phyloP scores from a whole-genome alignment of 2,797 vertebrate species.

The Notoglanidium macrostoma region DNA sequence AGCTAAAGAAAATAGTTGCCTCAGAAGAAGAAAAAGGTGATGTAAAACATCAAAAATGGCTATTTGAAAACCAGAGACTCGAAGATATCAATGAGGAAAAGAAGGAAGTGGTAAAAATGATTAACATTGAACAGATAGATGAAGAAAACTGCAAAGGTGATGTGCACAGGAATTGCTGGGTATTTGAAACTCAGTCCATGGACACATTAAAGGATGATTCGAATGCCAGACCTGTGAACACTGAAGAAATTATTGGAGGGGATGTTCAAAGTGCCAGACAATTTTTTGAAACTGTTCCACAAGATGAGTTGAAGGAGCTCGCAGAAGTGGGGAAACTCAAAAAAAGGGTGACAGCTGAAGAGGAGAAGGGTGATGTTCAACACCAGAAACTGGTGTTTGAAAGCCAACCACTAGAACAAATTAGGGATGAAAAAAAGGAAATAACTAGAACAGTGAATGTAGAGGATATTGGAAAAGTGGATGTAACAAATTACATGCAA shows the following conservation, averaged over 20 bases:
- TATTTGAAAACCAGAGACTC: constrained; percentile 88
- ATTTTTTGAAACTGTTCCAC: constrained; percentile 86
- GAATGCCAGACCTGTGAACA: constrained; percentile 66
- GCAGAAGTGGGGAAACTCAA: constrained; percentile 84
- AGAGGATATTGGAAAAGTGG: constrained; percentile 86
- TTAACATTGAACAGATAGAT: constrained; percentile 80
- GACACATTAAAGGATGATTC: constrained; percentile 83
- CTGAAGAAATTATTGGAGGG: constrained; percentile 83
- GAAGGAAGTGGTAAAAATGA: constrained; percentile 79
- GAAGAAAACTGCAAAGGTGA: constrained; percentile 80
- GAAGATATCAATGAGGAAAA: constrained; percentile 86
- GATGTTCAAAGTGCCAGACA: constrained; percentile 84
- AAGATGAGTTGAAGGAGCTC: constrained; percentile 82
- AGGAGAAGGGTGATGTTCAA: constrained; percentile 87
- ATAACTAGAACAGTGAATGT: constrained; percentile 80
- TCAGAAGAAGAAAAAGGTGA: constrained; percentile 85
- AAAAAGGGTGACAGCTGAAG: constrained; percentile 74
- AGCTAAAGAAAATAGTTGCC: constrained; percentile 76
- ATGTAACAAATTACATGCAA: constrained; percentile 83
- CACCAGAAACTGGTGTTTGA: constrained; percentile 92
- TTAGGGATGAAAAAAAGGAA: constrained; percentile 85
- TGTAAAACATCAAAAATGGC: constrained; percentile 86
- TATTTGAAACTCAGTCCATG: constrained; percentile 90
- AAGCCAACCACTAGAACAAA: constrained; percentile 86
- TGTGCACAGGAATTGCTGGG: constrained; percentile 82